Percentiles rank a stretch among this genome's conserved stretches.
Conservation (phyloP, 2,797 vertebrate genomes). For the Neosilurus hyrtlii region DNA sequence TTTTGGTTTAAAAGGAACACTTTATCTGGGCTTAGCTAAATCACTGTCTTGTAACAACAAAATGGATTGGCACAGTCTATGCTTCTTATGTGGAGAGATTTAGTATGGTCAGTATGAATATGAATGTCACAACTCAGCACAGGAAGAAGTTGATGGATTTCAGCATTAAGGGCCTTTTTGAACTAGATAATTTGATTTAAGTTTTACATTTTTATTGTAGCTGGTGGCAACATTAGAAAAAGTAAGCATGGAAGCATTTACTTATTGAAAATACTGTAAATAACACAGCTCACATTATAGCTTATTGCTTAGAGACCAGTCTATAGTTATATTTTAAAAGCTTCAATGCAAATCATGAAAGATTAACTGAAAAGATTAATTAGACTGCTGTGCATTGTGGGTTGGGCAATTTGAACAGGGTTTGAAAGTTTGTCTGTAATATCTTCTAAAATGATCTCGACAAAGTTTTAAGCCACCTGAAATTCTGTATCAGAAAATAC, state of each 20-base stretch:
- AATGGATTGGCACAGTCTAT: conserved; percentile 51
- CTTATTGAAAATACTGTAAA: background rate
- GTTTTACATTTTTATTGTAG: background rate
- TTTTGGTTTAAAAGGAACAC: conserved; percentile 59
- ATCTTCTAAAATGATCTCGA: background rate
- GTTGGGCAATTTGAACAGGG: background rate
- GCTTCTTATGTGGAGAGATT: conserved; percentile 56
- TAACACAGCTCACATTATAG: background rate
- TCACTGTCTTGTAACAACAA: conserved; percentile 62
- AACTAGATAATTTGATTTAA: background rate
- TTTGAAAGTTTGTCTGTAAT: background rate
- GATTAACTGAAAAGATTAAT: conserved; percentile 19
- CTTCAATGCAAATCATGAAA: conserved; percentile 7
- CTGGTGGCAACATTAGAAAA: background rate
- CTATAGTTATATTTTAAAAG: background rate
- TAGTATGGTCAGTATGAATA: conserved; percentile 41
- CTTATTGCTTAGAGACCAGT: conserved; percentile 3
- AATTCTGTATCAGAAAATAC: background rate
- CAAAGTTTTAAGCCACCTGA: background rate
- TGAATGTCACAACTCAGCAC: conserved; percentile 66
- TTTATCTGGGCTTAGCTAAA: conserved; percentile 65
- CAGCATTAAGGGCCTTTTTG: conserved; percentile 17
- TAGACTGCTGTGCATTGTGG: background rate
- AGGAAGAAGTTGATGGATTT: conserved; percentile 55
- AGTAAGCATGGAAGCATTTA: background rate